phyloP scores from a whole-genome alignment of 2,113 vertebrate genomes.

The Campylomormyrus numenius region DNA sequence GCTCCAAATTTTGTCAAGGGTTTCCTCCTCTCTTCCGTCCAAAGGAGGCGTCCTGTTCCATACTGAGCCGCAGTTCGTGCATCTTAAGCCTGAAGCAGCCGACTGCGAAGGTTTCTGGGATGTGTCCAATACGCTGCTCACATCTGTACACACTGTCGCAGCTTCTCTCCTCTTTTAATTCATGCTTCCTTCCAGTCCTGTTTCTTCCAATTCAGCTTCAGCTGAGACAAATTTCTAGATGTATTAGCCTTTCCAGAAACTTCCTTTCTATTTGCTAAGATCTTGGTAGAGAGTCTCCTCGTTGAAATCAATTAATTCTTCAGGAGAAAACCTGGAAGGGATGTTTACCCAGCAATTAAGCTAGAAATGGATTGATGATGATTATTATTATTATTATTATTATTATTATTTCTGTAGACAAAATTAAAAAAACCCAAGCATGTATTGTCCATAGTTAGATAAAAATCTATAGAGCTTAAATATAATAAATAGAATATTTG shows the following conservation, averaged over 20 bases:
- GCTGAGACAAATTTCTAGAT: not conserved
- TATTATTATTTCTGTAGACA: not conserved
- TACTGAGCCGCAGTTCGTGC: not conserved
- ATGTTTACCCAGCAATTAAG: not conserved
- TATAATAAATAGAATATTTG: not conserved
- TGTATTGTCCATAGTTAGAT: not conserved
- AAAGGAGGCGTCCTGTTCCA: not conserved
- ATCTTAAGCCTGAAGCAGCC: not conserved
- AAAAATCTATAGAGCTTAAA: not conserved
- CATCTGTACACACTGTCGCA: not conserved
- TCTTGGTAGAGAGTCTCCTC: not conserved
- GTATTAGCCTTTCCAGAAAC: not conserved
- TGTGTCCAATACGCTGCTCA: not conserved
- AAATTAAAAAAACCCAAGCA: not conserved
- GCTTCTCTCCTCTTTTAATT: not conserved
- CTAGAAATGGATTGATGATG: not conserved
- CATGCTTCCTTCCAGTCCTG: not conserved
- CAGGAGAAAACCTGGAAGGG: not conserved
- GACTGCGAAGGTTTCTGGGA: not conserved
- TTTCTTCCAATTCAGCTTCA: not conserved
- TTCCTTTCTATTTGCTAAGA: not conserved
- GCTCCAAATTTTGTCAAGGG: not conserved
- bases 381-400: not conserved
- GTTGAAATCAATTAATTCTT: not conserved
- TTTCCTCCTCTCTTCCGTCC: not conserved